Evolutionary conservation across 2,113 vertebrate genomes (phyloP), one percentile per base, ranked within the genome.

Genomic region (Cinclus cinclus): DNA sequence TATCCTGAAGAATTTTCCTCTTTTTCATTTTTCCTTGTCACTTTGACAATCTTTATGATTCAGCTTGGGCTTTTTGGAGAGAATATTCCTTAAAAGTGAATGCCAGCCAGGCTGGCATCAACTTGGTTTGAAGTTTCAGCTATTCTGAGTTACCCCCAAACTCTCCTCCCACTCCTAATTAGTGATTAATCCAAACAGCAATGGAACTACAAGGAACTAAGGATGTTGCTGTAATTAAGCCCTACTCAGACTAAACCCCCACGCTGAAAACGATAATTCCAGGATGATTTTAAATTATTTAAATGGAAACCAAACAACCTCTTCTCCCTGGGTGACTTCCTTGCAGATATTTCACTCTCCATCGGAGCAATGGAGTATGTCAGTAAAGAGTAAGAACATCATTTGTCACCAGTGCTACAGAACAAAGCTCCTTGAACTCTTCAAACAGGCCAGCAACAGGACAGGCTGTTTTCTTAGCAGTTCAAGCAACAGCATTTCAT

Each of bases 251-350:
- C 49, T 68, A 56, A 46, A 53, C 9, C 2, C 24, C n/a, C 85
- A 81, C 11, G 28, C 95, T 56, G 58, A 23, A 46, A 89, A 84
- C 68, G 24, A 39, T 79, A 71, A 24, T 27, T 92, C 62, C 23
- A 49, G 39, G 67, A 79, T 25, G 22, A 81, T 71, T 73, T 83
- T 7, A 55, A 80, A 92, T 75, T 39, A 94, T 68, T 82, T 89
- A 84, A 89, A 91, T 49, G 58, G 63, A 56, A 96, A 93, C 71
- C 86, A 88, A 98, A 83, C 87, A 71, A 30, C 39, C 33, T 70
- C 50, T 96, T 84, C 47, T 80, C 93, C 69, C 93, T 78, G 67
- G 76, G 59, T 21, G 65, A 83, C 11, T 85, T 77, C 68, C 41
- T 49, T 11, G 68, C 16, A 24, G 84, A 69, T 28, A 60, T 13